A percentile compares a stretch with the other conserved stretches of the same genome.
Evolutionary conservation across 2,113 vertebrate species (phyloP).

Genomic region (Corythoichthys intestinalis): DNA sequence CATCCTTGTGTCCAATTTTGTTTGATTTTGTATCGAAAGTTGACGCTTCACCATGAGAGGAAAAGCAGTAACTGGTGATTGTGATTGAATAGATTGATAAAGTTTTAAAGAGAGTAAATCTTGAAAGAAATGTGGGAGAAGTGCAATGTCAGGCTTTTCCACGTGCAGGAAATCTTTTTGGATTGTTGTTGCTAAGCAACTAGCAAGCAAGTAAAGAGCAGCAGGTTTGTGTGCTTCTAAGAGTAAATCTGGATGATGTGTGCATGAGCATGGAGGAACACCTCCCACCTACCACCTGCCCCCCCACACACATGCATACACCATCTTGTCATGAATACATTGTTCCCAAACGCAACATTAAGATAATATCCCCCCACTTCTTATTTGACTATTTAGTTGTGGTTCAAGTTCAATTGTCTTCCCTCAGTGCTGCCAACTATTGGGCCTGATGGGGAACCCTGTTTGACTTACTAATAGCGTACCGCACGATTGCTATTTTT

Average conservation of each 20-base stretch:
- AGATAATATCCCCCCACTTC: slow-evolving; percentile 26
- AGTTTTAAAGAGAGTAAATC: no score
- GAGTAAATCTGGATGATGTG: slow-evolving; percentile 57
- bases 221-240: slow-evolving; percentile 40
- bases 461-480: no score
- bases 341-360: slow-evolving; percentile 43
- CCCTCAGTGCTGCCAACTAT: slow-evolving; percentile 3
- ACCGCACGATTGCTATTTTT: no score
- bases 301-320: no score
- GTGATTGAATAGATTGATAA: no score
- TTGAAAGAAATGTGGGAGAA: slow-evolving; percentile 42
- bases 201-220: slow-evolving; percentile 51
- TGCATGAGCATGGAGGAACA: slow-evolving; percentile 58
- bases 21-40: no score
- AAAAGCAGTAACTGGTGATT: no score
- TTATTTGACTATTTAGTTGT: background rate
- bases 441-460: no score
- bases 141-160: slow-evolving; percentile 60
- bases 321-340: slow-evolving; percentile 53
- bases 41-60: no score
- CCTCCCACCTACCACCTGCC: slow-evolving; percentile 35
- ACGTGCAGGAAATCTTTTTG: background rate
- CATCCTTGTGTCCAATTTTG: no score
- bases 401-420: background rate
- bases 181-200: slow-evolving; percentile 69